Evolutionary conservation across 1,140 invertebrate genomes (phyloP).

Genomic region (Drosophila melanogaster): Release_6_plus_ISO1_MT NT_033777.3:14417501-14418000

Average conservation of each 20-base stretch:
- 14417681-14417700: constrained; percentile 1
- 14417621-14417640: constrained; percentile 68
- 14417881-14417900: constrained; percentile 63
- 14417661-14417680: constrained; percentile 8
- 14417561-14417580: constrained; percentile 47
- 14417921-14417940: not conserved
- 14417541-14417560: constrained; percentile 67
- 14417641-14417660: not conserved
- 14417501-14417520: constrained; percentile 59
- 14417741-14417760: constrained; percentile 84
- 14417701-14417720: constrained; percentile 62
- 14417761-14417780: constrained; percentile 65
- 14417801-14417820: not conserved
- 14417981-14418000: constrained; percentile 76
- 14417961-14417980: constrained; percentile 33
- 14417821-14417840: not conserved
- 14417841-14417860: constrained; percentile 79
- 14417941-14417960: constrained; percentile 16
- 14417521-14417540: constrained; percentile 46
- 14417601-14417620: constrained; percentile 82
- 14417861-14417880: constrained; percentile 80
- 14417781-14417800: constrained; percentile 1
- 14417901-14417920: constrained; percentile 7
- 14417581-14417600: constrained; percentile 83
- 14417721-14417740: constrained; percentile 74